phyloP scores from a whole-genome alignment of 2,113 vertebrate genomes.

The Brachirus orientalis region DNA sequence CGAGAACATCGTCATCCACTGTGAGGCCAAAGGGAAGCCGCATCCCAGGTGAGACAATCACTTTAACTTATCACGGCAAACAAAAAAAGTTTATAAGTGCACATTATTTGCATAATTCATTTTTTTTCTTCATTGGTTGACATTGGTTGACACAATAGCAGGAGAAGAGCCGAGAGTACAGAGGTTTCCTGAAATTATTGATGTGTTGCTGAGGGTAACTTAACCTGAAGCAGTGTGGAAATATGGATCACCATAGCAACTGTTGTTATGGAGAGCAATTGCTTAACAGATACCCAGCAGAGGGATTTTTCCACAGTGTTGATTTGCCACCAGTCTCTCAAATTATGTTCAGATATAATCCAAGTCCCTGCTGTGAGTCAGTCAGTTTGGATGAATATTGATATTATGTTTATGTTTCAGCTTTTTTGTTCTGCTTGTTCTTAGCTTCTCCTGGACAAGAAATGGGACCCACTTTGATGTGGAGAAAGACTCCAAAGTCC shows the following conservation, averaged over 20 bases:
- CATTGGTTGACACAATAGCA: not conserved
- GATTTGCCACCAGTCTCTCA: slow-evolving; percentile 1
- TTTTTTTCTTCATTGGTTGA: too few relatives aligned
- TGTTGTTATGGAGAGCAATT: slow-evolving; percentile 32
- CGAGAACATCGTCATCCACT: slow-evolving; percentile 95
- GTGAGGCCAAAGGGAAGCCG: slow-evolving; percentile 97
- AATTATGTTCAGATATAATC: not conserved
- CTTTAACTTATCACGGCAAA: not conserved
- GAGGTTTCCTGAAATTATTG: slow-evolving; percentile 3
- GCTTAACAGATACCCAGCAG: slow-evolving; percentile 42
- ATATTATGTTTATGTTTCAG: not conserved
- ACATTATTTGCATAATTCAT: too few relatives aligned
- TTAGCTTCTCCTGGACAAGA: slow-evolving; percentile 95
- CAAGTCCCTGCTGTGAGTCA: not conserved
- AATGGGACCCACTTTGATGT: slow-evolving; percentile 96
- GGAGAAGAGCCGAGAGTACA: not conserved
- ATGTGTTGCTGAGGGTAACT: slow-evolving; percentile 15
- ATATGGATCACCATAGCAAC: slow-evolving; percentile 51
- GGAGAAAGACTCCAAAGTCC: slow-evolving; percentile 91
- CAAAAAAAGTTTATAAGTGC: not conserved
- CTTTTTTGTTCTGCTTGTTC: not conserved
- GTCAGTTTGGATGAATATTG: not conserved
- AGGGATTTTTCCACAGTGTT: slow-evolving; percentile 15
- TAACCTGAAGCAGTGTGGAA: slow-evolving; percentile 33
- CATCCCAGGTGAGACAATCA: slow-evolving; percentile 86